Percentiles rank a stretch among this genome's conserved stretches.
Conservation (phyloP, 2,797 vertebrate species). For the Enteromius thamalakanensis region DNA sequence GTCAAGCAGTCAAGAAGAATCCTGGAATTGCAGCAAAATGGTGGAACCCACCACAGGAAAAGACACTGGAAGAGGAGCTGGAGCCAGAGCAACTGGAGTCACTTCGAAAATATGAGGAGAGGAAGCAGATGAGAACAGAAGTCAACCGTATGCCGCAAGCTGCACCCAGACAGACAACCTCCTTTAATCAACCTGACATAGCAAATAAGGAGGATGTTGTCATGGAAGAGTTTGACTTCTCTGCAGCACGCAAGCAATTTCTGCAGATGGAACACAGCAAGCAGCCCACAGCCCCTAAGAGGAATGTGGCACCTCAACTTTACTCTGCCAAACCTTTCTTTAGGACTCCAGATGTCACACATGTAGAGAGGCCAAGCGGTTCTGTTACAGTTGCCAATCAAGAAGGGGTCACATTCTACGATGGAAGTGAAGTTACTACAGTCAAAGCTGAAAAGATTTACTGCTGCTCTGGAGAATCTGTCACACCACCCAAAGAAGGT, state of each 20-base stretch:
- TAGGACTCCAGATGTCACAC: slow-evolving; percentile 73
- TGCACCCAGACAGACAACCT: slow-evolving; percentile 50
- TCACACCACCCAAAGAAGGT: slow-evolving; percentile 27
- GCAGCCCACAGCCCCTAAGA: slow-evolving; percentile 70
- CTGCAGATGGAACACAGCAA: slow-evolving; percentile 82
- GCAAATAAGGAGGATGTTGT: slow-evolving; percentile 86
- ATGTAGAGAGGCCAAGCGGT: slow-evolving; percentile 66
- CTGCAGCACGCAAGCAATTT: slow-evolving; percentile 90
- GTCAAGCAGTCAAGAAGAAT: slow-evolving; percentile 96
- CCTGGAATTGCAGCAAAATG: slow-evolving; percentile 91
- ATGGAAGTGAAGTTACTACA: slow-evolving; percentile 53
- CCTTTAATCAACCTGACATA: slow-evolving; percentile 68
- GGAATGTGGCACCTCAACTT: slow-evolving; percentile 84
- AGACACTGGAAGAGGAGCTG: slow-evolving; percentile 88
- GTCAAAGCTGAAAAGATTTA: slow-evolving; percentile 73
- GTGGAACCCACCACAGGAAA: slow-evolving; percentile 98
- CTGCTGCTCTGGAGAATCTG: slow-evolving; percentile 62
- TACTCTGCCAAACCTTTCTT: slow-evolving; percentile 92
- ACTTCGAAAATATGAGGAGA: slow-evolving; percentile 91
- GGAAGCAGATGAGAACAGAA: slow-evolving; percentile 86
- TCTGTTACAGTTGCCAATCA: slow-evolving; percentile 65
- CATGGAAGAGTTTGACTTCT: slow-evolving; percentile 94
- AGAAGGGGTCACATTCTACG: slow-evolving; percentile 59
- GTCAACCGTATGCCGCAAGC: slow-evolving; percentile 50
- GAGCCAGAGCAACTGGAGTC: slow-evolving; percentile 92